Evolutionary conservation across 2,113 vertebrate species (phyloP).

Genomic region (cattle (Bos taurus)): ARS-UCD2.0 NC_037328.1:111632001-111632500

Average conservation of each 20-base stretch:
- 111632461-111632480: background rate
- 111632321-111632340: background rate
- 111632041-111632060: background rate
- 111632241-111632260: background rate
- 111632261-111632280: background rate
- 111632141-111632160: background rate
- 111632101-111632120: background rate
- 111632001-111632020: background rate
- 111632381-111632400: background rate
- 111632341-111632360: background rate
- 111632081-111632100: background rate
- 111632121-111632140: background rate
- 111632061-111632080: background rate
- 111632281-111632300: background rate
- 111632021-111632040: background rate
- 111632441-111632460: background rate
- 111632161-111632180: background rate
- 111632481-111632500: background rate
- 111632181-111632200: background rate
- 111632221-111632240: background rate
- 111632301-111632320: background rate
- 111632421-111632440: background rate
- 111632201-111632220: rapidly evolving
- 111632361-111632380: background rate
- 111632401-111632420: background rate